Base-by-base conservation (phyloP, 2,113 vertebrate species). In the Notothenia rossii region DNA sequence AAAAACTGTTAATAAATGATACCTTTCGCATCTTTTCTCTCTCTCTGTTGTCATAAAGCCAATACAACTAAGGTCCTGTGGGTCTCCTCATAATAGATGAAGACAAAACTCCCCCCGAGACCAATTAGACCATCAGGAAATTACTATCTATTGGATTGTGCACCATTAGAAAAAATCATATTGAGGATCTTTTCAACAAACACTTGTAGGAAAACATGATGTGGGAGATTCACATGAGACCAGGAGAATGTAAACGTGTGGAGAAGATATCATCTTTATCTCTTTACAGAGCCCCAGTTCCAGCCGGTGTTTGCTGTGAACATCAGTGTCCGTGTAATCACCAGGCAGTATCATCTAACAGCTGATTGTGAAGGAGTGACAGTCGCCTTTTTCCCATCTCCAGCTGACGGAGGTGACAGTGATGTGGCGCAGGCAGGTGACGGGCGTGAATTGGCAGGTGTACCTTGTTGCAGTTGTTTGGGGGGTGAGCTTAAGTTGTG, bases 91-190 rank as follows among this genome's bases (percentile, higher is more conserved):
- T 92, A 92, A 89, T 86, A 92, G 85, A 93, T 91, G 76, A 88
- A 89, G 88, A 92, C 89, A 82, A 83, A 86, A 86, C 81, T 85
- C 86, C 92, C 89, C 84, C 81, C 7, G 82, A 86, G 92, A 91
- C 92, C 91, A 92, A 94, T 94, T 94, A 94, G 88, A 91, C 81
- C 86, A 89, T 88, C 89, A 91, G 91, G 86, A 94, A 93, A 93
- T 92, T 69, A 91, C 78, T 66, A 87, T 83, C 86, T 79, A 92
- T 92, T 78, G 87, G 84, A 91, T 91, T 87, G 72, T 79, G 78
- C 68, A 89, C 86, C 87, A 82, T 91, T 85, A 85, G 69, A 90
- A 90, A 85, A 82, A 88, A 88, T 78, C 72, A 75, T 77, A 86
- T 77, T 56, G 55, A 81, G 79, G 69, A 74, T 89, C 69, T 66